Evolutionary conservation across 1,140 invertebrate species (phyloP).

Genomic region (Popillia japonica): DNA sequence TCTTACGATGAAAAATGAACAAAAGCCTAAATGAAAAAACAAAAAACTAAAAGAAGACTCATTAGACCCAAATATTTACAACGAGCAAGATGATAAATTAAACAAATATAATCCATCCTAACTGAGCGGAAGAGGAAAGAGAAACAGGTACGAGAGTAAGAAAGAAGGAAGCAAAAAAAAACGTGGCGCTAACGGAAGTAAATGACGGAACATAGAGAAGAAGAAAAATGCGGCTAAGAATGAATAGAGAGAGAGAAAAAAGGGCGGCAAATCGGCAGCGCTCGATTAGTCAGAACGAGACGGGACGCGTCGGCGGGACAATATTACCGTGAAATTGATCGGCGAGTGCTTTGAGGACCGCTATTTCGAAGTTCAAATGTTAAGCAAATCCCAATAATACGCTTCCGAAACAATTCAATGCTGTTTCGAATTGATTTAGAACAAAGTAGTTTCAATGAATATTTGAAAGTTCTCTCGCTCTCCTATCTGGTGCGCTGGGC

Average conservation of each 20-base stretch:
- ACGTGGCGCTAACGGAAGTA: slow-evolving; percentile 52
- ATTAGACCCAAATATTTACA: no score
- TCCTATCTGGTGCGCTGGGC: neutral
- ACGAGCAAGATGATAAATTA: slow-evolving; percentile 37
- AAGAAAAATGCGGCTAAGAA: slow-evolving; percentile 44
- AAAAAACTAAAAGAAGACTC: no score
- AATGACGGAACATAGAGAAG: neutral
- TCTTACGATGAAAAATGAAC: no score
- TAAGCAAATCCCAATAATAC: slow-evolving; percentile 55
- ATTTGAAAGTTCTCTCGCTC: neutral
- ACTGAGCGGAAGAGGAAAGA: slow-evolving; percentile 54
- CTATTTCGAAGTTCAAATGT: slow-evolving; percentile 54
- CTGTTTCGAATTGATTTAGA: slow-evolving; percentile 28
- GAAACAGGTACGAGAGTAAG: slow-evolving; percentile 1
- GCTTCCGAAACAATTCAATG: slow-evolving; percentile 35
- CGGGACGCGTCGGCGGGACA: slow-evolving; percentile 48
- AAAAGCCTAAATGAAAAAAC: no score
- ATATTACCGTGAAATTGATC: slow-evolving; percentile 60
- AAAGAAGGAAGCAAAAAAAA: slow-evolving; percentile 55
- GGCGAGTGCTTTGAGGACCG: slow-evolving; percentile 51
- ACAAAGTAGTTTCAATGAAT: slow-evolving; percentile 30
- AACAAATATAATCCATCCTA: slow-evolving; percentile 58
- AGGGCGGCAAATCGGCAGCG: neutral
- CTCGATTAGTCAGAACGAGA: slow-evolving; percentile 28
- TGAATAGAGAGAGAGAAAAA: slow-evolving; percentile 35